Conservation (phyloP, 2,113 vertebrate species). For the Pipra filicauda region DNA sequence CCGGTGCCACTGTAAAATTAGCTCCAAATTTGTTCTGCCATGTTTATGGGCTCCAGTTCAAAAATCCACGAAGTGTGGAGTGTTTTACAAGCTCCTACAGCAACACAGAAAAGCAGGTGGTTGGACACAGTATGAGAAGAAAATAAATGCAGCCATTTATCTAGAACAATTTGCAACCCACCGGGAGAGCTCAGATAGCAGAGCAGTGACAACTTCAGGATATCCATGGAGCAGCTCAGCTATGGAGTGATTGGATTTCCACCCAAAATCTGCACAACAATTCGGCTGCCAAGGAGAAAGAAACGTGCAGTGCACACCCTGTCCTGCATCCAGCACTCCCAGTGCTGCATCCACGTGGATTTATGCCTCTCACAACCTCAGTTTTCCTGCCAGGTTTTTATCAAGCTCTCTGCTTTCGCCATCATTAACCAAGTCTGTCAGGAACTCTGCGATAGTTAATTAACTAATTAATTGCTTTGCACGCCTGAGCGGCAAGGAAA, state of each 20-base stretch:
- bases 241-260: slow-evolving; percentile 43
- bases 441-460: background rate
- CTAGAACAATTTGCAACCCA: slow-evolving; percentile 69
- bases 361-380: background rate
- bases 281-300: slow-evolving; percentile 39
- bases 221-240: slow-evolving; percentile 6
- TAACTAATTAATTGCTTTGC: slow-evolving; percentile 19
- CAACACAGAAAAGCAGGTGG: slow-evolving; percentile 72
- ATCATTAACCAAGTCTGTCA: background rate
- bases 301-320: background rate
- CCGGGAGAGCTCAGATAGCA: slow-evolving; percentile 40
- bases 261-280: slow-evolving; percentile 43
- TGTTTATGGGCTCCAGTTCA: slow-evolving; percentile 74
- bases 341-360: background rate
- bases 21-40: slow-evolving; percentile 75
- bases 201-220: slow-evolving; percentile 33
- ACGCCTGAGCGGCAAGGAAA: background rate
- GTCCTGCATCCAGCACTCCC: slow-evolving; percentile 9
- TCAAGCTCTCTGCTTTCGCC: background rate
- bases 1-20: slow-evolving; percentile 70
- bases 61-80: slow-evolving; percentile 67
- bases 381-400: background rate
- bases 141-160: slow-evolving; percentile 73
- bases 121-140: slow-evolving; percentile 68
- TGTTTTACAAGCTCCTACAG: slow-evolving; percentile 74